phyloP scores from a whole-genome alignment of 2,888 invertebrate genomes.

The Platycheirus albimanus region DNA sequence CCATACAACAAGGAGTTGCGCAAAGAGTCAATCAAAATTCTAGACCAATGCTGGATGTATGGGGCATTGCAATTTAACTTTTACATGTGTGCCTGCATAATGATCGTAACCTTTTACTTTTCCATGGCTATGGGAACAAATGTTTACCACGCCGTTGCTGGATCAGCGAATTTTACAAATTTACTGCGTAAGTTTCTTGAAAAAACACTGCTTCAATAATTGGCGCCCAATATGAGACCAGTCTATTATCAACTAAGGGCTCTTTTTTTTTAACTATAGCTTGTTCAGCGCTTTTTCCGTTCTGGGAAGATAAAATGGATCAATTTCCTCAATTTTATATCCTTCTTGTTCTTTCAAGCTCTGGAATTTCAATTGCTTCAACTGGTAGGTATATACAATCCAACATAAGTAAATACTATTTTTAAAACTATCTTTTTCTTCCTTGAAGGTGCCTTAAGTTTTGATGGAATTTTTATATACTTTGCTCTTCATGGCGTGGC shows the following conservation, averaged over 20 bases:
- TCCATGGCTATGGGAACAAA: constrained; percentile 75
- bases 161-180: constrained; percentile 74
- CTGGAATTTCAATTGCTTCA: constrained; percentile 75
- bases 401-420: no score
- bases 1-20: constrained; percentile 74
- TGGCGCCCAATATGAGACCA: constrained; percentile 9
- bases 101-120: constrained; percentile 76
- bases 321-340: constrained; percentile 78
- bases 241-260: background rate
- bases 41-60: constrained; percentile 76
- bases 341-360: constrained; percentile 75
- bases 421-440: background rate
- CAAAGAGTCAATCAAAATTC: constrained; percentile 74
- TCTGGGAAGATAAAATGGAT: constrained; percentile 78
- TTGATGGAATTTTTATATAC: constrained; percentile 79
- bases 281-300: constrained; percentile 76
- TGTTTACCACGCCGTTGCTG: constrained; percentile 74
- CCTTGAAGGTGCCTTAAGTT: constrained; percentile 79
- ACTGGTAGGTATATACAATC: constrained; percentile 79
- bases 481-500: constrained; percentile 78
- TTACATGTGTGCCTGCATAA: constrained; percentile 75
- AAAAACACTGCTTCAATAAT: background rate
- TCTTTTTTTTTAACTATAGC: constrained; percentile 73
- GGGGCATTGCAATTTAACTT: constrained; percentile 77
- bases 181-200: constrained; percentile 76